These are phyloP conservation scores for Hedychridium roseum DNA, from an alignment of 2,888 invertebrate genomes.

Conservation along the genomic window DNA sequence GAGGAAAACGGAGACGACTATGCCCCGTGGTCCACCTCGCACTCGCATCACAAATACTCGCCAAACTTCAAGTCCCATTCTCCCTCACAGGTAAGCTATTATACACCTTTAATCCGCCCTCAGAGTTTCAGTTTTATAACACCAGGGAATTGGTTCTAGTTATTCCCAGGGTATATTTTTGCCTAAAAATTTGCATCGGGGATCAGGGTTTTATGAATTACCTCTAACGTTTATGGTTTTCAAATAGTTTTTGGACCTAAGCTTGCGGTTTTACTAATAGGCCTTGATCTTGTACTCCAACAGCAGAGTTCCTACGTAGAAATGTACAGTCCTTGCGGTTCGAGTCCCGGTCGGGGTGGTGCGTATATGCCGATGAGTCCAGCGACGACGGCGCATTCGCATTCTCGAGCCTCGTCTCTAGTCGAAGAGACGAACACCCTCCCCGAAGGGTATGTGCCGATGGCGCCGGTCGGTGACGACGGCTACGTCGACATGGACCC, in stretches of 20 bases:
- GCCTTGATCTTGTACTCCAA: slow-evolving; percentile 2
- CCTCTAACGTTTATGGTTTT: no score
- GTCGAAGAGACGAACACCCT: slow-evolving; percentile 63
- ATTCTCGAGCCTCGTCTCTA: slow-evolving; percentile 72
- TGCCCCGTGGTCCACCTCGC: slow-evolving; percentile 54
- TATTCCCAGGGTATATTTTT: no score
- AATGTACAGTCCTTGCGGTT: slow-evolving; percentile 66
- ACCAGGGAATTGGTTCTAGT: no score
- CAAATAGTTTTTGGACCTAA: no score
- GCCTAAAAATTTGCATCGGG: no score
- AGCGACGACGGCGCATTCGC: slow-evolving; percentile 62
- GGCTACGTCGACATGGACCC: slow-evolving; percentile 74
- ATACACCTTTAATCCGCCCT: no score
- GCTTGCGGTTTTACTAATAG: no score
- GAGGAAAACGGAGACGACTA: slow-evolving; percentile 73
- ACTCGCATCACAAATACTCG: slow-evolving; percentile 57
- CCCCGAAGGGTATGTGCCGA: slow-evolving; percentile 72
- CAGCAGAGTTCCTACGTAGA: slow-evolving; percentile 65
- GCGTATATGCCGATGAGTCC: slow-evolving; percentile 69
- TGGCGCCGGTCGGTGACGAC: slow-evolving; percentile 69
- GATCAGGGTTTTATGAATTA: no score
- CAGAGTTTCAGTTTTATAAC: no score
- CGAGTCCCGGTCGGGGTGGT: slow-evolving; percentile 64
- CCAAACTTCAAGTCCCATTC: slow-evolving; percentile 64
- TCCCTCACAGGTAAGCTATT: slow-evolving; percentile 63